Percentiles rank a stretch among this genome's conserved stretches.
phyloP scores from a whole-genome alignment of 2,888 invertebrate genomes.

The Perizoma affinitatum region DNA sequence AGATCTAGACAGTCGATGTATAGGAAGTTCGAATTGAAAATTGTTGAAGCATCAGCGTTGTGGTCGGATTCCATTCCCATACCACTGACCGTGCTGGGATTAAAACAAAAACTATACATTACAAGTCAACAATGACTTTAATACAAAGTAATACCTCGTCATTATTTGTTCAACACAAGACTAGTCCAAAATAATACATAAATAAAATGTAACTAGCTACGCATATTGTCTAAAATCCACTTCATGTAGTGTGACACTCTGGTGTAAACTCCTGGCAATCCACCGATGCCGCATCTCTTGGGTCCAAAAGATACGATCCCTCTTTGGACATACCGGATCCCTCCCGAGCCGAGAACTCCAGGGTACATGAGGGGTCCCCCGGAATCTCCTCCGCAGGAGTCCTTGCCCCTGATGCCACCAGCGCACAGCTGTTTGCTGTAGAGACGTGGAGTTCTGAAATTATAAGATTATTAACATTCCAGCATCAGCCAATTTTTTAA shows the following conservation, averaged over 20 bases:
- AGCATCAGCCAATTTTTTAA: too few species aligned
- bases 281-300: slow-evolving; percentile 75
- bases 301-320: slow-evolving; percentile 85
- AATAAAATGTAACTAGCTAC: slow-evolving; percentile 31
- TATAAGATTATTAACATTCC: too few species aligned
- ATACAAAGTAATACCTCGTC: not conserved
- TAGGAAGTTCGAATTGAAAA: too few species aligned
- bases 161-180: slow-evolving; percentile 1
- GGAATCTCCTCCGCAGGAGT: slow-evolving; percentile 88
- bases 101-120: not conserved
- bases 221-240: slow-evolving; percentile 85
- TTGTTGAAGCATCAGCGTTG: too few species aligned
- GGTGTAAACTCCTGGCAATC: slow-evolving; percentile 85
- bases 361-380: slow-evolving; percentile 86
- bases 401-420: slow-evolving; percentile 79
- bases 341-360: slow-evolving; percentile 53
- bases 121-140: not conserved
- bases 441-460: slow-evolving; percentile 54
- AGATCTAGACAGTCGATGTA: too few species aligned
- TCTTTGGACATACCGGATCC: slow-evolving; percentile 82
- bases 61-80: not conserved
- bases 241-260: slow-evolving; percentile 79
- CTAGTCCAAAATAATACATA: slow-evolving; percentile 4
- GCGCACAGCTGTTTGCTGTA: slow-evolving; percentile 81
- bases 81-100: not conserved